Base-by-base conservation (phyloP, 2,113 vertebrate genomes). In the Elgaria multicarinata region DNA sequence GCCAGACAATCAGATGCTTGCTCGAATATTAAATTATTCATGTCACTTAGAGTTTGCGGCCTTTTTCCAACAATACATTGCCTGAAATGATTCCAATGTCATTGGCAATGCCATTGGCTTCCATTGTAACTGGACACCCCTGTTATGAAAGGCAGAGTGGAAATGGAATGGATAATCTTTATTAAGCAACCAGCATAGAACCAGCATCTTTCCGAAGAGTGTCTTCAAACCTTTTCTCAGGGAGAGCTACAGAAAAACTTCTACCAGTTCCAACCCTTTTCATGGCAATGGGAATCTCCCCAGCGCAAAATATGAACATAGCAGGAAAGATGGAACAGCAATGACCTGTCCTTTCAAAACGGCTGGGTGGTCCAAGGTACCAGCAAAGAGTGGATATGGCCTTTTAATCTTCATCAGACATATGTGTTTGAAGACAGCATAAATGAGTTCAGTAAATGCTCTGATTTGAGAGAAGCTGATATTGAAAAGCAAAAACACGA, bases 1-100 rank as follows among this genome's bases (percentile, higher is more conserved):
- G 74, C 33, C n/a, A 39, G 24, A 31, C 26, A 69, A 50, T 69
- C 78, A 81, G 50, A 78, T 1, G 28, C n/a, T 85, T 85, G 72
- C 46, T 55, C 6, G 36, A 69, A 78, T 42, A 78, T 69, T 89
- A 53, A 89, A 89, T 89, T 78, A 89, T 89, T 78, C 88, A 89
- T 78, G 74, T 39, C 72, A 42, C 81, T 84, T 84, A 75, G 67
- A 69, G 62, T 55, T 42, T 89, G 62, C 72, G 85, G 72, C 44
- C 58, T 77, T 89, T 64, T 62, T 77, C 22, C 58, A 18, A 55
- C 75, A 69, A n/a, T n/a, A 39, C 72, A 89, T 22, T 55, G 31
- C 46, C 55, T 85, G 88, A 89, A 67, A 69, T 42, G 82, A 53
- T n/a, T 89, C 72, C 74, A 89, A 16, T 55, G n/a, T 39, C 67